These are phyloP conservation scores for Fregetta grallaria DNA, from an alignment of 2,113 vertebrate species.

Conservation along the genomic window DNA sequence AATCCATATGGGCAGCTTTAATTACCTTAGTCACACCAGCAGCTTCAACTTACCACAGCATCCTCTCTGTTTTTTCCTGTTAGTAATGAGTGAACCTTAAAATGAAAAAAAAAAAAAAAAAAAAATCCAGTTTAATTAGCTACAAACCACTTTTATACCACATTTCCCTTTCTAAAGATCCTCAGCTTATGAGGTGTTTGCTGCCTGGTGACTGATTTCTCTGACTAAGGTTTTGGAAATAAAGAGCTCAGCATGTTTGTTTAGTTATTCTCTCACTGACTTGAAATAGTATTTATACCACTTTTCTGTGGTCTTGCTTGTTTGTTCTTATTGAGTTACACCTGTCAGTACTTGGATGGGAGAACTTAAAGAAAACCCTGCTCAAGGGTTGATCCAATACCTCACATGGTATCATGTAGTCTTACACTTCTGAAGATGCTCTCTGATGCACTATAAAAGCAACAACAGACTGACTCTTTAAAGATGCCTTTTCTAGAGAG, in stretches of 20 bases:
- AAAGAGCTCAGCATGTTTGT: slow-evolving; percentile 7
- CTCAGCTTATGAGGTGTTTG: not conserved
- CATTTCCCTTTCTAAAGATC: not conserved
- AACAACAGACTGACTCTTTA: not conserved
- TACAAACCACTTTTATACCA: not conserved
- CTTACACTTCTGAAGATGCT: not conserved
- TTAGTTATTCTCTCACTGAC: not conserved
- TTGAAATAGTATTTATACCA: not conserved
- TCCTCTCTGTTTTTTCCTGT: slow-evolving; percentile 27
- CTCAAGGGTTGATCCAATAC: not conserved
- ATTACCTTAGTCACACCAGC: slow-evolving; percentile 56
- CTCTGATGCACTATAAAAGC: not conserved
- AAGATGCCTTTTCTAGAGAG: not conserved
- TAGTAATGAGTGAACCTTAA: not conserved
- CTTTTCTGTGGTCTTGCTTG: not conserved
- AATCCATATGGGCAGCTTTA: slow-evolving; percentile 56
- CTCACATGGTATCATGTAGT: not conserved
- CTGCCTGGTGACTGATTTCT: not conserved
- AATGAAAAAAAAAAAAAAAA: not conserved
- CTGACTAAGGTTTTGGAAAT: slow-evolving; percentile 1
- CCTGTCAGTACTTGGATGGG: not conserved
- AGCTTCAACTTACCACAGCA: slow-evolving; percentile 10
- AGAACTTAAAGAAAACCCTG: not conserved
- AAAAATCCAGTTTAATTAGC: not conserved
- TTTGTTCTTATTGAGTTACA: not conserved